These are phyloP conservation scores for Oreotrochilus melanogaster DNA, from an alignment of 2,113 vertebrate species.

Conservation along the genomic window DNA sequence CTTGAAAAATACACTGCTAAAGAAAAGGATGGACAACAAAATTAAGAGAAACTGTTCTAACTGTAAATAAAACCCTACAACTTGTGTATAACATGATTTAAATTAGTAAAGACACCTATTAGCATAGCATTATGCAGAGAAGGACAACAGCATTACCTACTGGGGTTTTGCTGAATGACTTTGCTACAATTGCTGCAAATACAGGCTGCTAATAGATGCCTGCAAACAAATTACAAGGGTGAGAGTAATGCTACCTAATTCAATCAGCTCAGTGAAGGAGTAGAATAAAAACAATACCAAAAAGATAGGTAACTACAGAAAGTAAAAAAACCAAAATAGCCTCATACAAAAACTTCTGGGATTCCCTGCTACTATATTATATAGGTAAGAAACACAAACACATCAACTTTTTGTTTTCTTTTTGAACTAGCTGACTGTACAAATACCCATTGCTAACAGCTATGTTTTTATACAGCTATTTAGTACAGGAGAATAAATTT, in stretches of 20 bases:
- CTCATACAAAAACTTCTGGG: background rate
- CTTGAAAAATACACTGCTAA: background rate
- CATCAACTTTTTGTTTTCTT: background rate
- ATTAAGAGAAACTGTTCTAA: background rate
- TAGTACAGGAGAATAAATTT: background rate
- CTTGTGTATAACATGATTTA: background rate
- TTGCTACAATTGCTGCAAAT: background rate
- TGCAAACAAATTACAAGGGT: background rate
- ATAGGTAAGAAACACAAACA: background rate
- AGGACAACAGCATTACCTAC: background rate
- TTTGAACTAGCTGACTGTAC: background rate
- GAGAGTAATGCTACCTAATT: background rate
- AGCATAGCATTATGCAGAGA: background rate
- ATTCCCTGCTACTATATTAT: background rate
- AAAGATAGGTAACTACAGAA: background rate
- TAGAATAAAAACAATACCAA: background rate
- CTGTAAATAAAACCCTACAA: background rate
- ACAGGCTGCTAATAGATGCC: background rate
- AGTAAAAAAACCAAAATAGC: rapidly evolving
- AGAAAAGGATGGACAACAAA: background rate
- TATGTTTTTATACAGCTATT: background rate
- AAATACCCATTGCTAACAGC: background rate
- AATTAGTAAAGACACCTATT: background rate
- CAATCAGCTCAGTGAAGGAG: background rate
- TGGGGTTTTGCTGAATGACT: background rate